These are phyloP conservation scores for Actinia equina DNA, from an alignment of 64 coral and sea anemone species.

Conservation along the genomic window DNA sequence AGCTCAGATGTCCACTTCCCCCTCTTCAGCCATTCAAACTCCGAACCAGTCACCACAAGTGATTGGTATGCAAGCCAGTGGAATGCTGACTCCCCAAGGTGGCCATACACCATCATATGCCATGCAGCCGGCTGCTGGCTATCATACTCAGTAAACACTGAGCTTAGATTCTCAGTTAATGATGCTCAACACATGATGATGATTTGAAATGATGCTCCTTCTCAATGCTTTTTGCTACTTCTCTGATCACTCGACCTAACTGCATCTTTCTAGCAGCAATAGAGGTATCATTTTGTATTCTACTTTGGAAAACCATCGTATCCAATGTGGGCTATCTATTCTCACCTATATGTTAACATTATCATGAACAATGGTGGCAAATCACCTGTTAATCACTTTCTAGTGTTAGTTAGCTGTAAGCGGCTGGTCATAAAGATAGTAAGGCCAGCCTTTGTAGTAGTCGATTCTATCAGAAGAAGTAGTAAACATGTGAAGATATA, in stretches of 20 bases:
- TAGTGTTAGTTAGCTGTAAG: not conserved
- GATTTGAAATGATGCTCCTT: not conserved
- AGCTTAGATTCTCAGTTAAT: not conserved
- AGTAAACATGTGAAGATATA: slow-evolving; percentile 5
- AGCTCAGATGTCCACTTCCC: slow-evolving; percentile 51
- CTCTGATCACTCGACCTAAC: slow-evolving; percentile 10
- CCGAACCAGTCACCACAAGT: slow-evolving; percentile 68
- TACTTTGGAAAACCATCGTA: not conserved
- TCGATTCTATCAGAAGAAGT: slow-evolving; percentile 15
- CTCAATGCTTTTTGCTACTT: slow-evolving; percentile 1
- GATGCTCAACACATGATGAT: slow-evolving; percentile 3
- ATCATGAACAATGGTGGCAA: not conserved
- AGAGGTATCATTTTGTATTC: not conserved
- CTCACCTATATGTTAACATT: not conserved
- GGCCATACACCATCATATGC: slow-evolving; percentile 57
- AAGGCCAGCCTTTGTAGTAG: not conserved
- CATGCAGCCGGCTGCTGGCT: slow-evolving; percentile 98
- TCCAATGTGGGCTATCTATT: not conserved
- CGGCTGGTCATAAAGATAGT: not conserved
- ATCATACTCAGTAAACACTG: slow-evolving; percentile 69
- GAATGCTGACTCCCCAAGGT: slow-evolving; percentile 67
- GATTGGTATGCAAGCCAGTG: slow-evolving; percentile 64
- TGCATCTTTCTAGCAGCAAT: not conserved
- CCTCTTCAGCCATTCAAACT: slow-evolving; percentile 45
- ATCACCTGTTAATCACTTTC: not conserved